Percentiles rank a stretch among this genome's conserved stretches.
phyloP scores from a whole-genome alignment of 2,113 vertebrate species.

The Gallinago jamesoni region DNA sequence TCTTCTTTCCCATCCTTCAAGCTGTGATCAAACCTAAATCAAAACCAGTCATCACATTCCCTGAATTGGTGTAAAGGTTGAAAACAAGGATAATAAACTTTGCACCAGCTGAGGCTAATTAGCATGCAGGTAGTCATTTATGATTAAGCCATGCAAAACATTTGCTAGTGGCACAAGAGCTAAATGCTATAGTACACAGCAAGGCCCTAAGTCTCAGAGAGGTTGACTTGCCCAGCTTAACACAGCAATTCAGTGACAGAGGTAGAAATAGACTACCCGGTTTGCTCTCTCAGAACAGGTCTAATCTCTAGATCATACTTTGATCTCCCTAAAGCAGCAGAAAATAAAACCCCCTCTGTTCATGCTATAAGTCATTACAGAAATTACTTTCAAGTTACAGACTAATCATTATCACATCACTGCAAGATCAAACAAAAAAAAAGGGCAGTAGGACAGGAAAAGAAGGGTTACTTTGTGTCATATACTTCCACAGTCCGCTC shows the following conservation, averaged over 20 bases:
- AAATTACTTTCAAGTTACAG: slow-evolving; percentile 55
- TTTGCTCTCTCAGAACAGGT: background rate
- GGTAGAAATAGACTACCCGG: slow-evolving; percentile 1
- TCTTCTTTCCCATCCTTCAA: background rate
- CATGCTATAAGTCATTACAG: background rate
- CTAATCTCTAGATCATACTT: slow-evolving; percentile 47
- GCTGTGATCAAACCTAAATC: slow-evolving; percentile 4
- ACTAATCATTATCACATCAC: slow-evolving; percentile 32
- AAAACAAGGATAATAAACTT: slow-evolving; percentile 38
- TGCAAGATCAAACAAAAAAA: slow-evolving; percentile 48
- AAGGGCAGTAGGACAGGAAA: slow-evolving; percentile 21
- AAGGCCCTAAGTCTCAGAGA: background rate
- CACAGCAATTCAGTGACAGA: slow-evolving; percentile 3
- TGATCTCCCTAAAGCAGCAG: slow-evolving; percentile 23
- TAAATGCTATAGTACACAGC: background rate
- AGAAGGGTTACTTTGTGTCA: slow-evolving; percentile 42
- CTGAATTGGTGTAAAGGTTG: slow-evolving; percentile 12
- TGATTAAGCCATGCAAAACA: slow-evolving; percentile 29
- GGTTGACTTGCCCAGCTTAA: slow-evolving; percentile 4
- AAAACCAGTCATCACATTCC: background rate
- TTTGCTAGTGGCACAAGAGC: background rate
- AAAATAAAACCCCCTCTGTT: slow-evolving; percentile 39
- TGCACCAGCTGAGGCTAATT: slow-evolving; percentile 30
- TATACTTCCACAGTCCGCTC: background rate
- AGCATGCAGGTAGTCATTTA: background rate